Evolutionary conservation across 2,888 invertebrate genomes (phyloP).

Genomic region (Cheilosia vulpina): DNA sequence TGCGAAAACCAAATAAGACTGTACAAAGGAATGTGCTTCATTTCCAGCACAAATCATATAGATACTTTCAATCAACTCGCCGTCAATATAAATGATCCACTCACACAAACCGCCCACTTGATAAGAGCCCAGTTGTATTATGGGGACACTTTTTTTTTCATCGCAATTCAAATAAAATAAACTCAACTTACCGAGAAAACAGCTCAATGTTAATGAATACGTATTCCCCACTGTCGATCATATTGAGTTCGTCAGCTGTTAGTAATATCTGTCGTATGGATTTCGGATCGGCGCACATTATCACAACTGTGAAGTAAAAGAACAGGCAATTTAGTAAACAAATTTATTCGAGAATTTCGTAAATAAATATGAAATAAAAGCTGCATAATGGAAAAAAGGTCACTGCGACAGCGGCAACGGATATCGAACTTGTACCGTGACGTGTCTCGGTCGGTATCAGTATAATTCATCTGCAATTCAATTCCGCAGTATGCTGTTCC

Average conservation of each 20-base stretch:
- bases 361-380: constrained; percentile 24
- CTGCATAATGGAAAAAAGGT: constrained; percentile 3
- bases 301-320: constrained; percentile 91
- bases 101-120: constrained; percentile 6
- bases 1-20: neutral
- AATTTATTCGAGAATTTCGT: constrained; percentile 12
- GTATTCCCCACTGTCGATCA: constrained; percentile 98
- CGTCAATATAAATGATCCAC: neutral
- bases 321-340: constrained; percentile 44
- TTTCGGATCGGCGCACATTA: constrained; percentile 95
- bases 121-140: neutral
- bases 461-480: constrained; percentile 11
- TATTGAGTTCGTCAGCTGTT: constrained; percentile 96
- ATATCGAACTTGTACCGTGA: constrained; percentile 4
- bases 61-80: neutral
- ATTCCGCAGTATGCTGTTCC: neutral
- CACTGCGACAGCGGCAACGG: constrained; percentile 3
- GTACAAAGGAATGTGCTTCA: constrained; percentile 17
- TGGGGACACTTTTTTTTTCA: neutral
- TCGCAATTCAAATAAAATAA: constrained; percentile 28
- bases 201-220: constrained; percentile 99
- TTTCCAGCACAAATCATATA: neutral
- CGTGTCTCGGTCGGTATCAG: constrained; percentile 4
- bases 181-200: constrained; percentile 92
- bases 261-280: constrained; percentile 96